A percentile compares a stretch with the other conserved stretches of the same genome.
Evolutionary conservation across 2,113 vertebrate genomes (phyloP).

Genomic region (Stigmatopora argus): DNA sequence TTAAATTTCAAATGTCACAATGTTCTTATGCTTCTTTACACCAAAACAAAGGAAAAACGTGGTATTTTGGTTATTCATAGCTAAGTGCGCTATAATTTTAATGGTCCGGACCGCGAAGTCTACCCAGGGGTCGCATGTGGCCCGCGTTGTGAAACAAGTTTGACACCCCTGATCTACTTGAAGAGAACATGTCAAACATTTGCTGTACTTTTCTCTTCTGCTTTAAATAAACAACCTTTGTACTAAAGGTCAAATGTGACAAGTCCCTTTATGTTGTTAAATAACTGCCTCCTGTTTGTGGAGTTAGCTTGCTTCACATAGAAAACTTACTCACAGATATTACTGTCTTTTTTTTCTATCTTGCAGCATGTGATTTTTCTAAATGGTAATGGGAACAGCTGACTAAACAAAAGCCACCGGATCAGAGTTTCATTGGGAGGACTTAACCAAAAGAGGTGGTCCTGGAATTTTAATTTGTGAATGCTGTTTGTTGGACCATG

Average conservation of each 20-base stretch:
- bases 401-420: slow-evolving; percentile 37
- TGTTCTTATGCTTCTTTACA: no score
- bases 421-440: slow-evolving; percentile 34
- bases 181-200: background rate
- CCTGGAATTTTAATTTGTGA: slow-evolving; percentile 43
- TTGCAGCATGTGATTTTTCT: slow-evolving; percentile 65
- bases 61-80: no score
- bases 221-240: slow-evolving; percentile 5
- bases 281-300: background rate
- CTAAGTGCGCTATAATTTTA: no score
- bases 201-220: background rate
- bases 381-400: slow-evolving; percentile 49
- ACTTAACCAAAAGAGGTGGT: slow-evolving; percentile 32
- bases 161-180: no score
- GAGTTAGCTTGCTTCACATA: background rate
- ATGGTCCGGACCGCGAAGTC: no score
- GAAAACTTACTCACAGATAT: no score
- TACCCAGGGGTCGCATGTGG: no score
- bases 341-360: slow-evolving; percentile 7
- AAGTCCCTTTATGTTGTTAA: background rate
- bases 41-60: no score
- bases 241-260: background rate
- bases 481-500: slow-evolving; percentile 33
- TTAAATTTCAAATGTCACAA: no score
- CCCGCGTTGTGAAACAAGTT: no score